Conservation (phyloP, 2,888 invertebrate genomes). For the Ophion ellenae region DNA sequence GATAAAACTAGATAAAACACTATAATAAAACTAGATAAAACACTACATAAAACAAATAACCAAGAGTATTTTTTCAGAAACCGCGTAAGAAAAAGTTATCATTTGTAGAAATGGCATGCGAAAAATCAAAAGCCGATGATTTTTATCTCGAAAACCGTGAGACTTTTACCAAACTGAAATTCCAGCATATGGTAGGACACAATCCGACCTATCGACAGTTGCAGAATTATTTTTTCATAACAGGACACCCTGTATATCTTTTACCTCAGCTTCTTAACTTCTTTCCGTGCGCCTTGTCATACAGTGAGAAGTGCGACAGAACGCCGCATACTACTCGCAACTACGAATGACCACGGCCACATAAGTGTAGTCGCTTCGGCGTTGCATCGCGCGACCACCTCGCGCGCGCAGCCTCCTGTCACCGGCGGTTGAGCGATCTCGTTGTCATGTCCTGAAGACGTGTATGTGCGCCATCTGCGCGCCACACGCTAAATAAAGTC, state of each 20-base stretch:
- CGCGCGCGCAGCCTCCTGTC: slow-evolving; percentile 75
- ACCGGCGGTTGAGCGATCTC: slow-evolving; percentile 81
- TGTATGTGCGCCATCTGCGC: slow-evolving; percentile 65
- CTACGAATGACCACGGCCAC: neutral
- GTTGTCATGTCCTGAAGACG: slow-evolving; percentile 78
- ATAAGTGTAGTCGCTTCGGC: slow-evolving; percentile 5
- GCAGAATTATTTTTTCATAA: too few species aligned
- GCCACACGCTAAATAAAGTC: slow-evolving; percentile 31
- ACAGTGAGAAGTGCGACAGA: slow-evolving; percentile 16
- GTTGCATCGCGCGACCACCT: slow-evolving; percentile 61
- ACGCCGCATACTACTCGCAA: slow-evolving; percentile 24
- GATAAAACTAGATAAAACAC: too few species aligned
- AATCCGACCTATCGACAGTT: too few species aligned
- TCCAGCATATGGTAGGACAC: too few species aligned
- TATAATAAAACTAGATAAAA: too few species aligned
- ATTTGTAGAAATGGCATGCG: too few species aligned
- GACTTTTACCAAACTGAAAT: too few species aligned
- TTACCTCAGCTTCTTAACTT: slow-evolving; percentile 10
- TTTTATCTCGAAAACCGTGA: too few species aligned
- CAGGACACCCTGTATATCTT: neutral
- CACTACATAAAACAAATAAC: too few species aligned
- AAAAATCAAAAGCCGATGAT: too few species aligned
- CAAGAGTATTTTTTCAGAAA: too few species aligned
- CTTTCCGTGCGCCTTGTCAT: slow-evolving; percentile 50
- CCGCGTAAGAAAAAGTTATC: too few species aligned